Evolutionary conservation across 2,113 vertebrate species (phyloP), one percentile per base, ranked within the genome.

Genomic region (Hypocryptadius cinnamomeus): DNA sequence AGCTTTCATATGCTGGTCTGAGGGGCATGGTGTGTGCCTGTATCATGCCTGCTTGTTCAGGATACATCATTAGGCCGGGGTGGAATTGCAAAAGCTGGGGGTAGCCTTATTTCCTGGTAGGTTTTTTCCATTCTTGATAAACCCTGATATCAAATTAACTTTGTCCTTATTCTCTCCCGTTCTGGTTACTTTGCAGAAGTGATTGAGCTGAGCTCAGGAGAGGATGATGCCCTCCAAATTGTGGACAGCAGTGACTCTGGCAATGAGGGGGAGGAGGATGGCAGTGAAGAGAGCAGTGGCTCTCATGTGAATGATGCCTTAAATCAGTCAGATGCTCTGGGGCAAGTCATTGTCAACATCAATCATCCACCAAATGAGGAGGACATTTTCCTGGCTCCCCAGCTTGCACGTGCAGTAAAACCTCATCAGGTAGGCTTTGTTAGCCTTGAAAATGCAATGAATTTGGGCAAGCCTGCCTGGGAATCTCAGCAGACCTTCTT

Each of bases 121-220:
- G 19, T 25, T 15, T 76, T 85, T 78, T 61, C 47, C 33, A 21
- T 40, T 45, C 16, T 1, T 20, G 6, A 56, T 81, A 76, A 91
- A 63, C 31, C 15, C n/a, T 76, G 51, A 50, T 0, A 0, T 56
- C 28, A 42, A 64, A 18, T 63, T 92, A 48, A 87, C 14, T 79
- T 85, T 89, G 28, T 70, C 22, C 14, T 76, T 69, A 14, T 59
- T 73, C 45, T 77, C 40, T 79, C 16, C 28, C 77, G 21, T 61
- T 94, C 63, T 91, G 84, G 11, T 66, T 90, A 15, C 85, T 78
- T 95, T 80, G 44, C 94, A 99, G 99, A 99, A 97, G 98, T 99
- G 93, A 99, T 99, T 74, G 99, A 99, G 94, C 97, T 99, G 89
- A 99, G 99, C 92, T 99, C 99, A 11, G 99, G 99, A 82, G 99